A percentile compares a stretch with the other conserved stretches of the same genome.
Conservation (phyloP, 2,888 invertebrate species). For the Hirtodrosophila confusa region DNA sequence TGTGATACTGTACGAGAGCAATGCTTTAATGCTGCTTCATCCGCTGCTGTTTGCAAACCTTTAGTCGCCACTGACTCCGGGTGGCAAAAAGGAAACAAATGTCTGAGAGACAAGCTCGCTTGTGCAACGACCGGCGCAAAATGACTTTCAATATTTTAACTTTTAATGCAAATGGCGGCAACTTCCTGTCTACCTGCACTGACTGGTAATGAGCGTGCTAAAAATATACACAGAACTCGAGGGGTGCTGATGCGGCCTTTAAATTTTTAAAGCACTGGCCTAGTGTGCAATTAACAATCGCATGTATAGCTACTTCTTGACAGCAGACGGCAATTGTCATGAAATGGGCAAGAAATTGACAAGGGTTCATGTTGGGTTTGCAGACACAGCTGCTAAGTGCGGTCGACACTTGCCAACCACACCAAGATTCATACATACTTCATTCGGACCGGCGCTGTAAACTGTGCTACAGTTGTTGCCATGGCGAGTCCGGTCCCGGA, state of each 20-base stretch:
- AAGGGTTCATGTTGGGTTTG: constrained; percentile 51
- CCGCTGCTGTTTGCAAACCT: constrained; percentile 43
- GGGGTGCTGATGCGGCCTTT: constrained; percentile 30
- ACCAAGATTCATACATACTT: constrained; percentile 45
- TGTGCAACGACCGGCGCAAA: constrained; percentile 51
- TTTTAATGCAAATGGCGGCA: constrained; percentile 71
- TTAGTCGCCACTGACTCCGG: constrained; percentile 38
- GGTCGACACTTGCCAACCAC: constrained; percentile 43
- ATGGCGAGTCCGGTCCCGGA: constrained; percentile 19
- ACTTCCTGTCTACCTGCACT: constrained; percentile 59
- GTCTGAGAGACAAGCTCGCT: constrained; percentile 56
- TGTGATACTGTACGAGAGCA: constrained; percentile 57
- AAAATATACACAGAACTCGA: constrained; percentile 6
- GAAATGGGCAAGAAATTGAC: constrained; percentile 54
- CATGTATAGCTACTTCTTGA: constrained; percentile 26
- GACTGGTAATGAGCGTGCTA: constrained; percentile 33
- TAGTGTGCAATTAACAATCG: constrained; percentile 40
- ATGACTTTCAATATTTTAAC: constrained; percentile 78
- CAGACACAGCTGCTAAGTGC: constrained; percentile 48
- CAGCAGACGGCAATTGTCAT: constrained; percentile 61
- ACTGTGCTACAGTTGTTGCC: constrained; percentile 20
- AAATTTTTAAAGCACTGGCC: constrained; percentile 28
- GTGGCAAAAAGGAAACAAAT: constrained; percentile 74
- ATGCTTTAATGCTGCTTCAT: constrained; percentile 49
- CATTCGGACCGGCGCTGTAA: constrained; percentile 32